These are phyloP conservation scores for Cardinalis cardinalis DNA, from an alignment of 2,113 vertebrate species.

Conservation along the genomic window DNA sequence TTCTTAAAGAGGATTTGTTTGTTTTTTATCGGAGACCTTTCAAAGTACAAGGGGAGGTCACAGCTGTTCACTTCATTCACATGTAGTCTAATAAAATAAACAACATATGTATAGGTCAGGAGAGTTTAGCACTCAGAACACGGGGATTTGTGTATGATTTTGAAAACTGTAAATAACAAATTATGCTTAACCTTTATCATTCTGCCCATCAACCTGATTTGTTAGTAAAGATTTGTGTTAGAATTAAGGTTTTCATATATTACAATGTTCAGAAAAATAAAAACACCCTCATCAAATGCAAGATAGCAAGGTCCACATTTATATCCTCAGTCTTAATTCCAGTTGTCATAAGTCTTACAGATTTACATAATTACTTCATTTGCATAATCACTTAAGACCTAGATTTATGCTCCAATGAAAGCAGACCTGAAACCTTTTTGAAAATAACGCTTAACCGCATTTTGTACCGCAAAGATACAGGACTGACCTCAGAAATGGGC, in stretches of 20 bases:
- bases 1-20: not conserved
- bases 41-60: not conserved
- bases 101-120: conserved; percentile 29
- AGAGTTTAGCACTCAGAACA: conserved; percentile 17
- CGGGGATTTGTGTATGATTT: not conserved
- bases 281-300: not conserved
- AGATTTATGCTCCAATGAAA: not conserved
- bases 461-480: not conserved
- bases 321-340: conserved; percentile 17
- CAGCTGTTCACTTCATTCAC: conserved; percentile 49
- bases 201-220: not conserved
- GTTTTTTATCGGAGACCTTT: not conserved
- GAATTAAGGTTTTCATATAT: not conserved
- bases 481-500: not conserved
- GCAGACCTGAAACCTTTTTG: not conserved
- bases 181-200: not conserved
- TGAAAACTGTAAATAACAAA: conserved; percentile 24
- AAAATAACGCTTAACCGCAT: not conserved
- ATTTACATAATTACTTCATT: conserved; percentile 38
- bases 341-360: not conserved
- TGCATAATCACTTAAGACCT: conserved; percentile 22
- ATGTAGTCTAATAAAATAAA: conserved; percentile 34
- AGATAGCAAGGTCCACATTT: not conserved
- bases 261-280: not conserved
- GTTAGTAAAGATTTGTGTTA: not conserved